phyloP scores from a whole-genome alignment of 2,888 invertebrate genomes.

The Rhamphomyia laevipes region DNA sequence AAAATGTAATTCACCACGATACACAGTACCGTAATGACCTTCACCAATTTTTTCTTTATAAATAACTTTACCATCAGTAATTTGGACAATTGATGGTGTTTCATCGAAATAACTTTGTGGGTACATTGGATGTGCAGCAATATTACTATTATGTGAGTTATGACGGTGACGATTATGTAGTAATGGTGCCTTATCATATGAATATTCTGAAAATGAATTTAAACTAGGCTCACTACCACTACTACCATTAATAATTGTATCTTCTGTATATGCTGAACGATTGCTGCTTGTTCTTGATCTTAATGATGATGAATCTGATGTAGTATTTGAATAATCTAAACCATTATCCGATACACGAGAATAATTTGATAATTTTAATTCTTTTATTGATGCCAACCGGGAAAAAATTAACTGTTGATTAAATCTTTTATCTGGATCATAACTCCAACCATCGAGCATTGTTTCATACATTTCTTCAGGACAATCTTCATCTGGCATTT shows the following conservation, averaged over 20 bases:
- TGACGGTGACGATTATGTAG: background rate
- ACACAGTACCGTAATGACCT: constrained; percentile 83
- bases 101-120: constrained; percentile 15
- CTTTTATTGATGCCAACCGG: constrained; percentile 24
- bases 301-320: constrained; percentile 13
- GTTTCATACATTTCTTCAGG: constrained; percentile 62
- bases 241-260: constrained; percentile 10
- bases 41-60: constrained; percentile 36
- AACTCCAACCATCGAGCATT: constrained; percentile 79
- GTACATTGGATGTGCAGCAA: constrained; percentile 1
- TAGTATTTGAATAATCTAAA: constrained; percentile 12
- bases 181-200: constrained; percentile 8
- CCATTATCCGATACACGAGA: constrained; percentile 12
- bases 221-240: constrained; percentile 10
- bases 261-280: constrained; percentile 6
- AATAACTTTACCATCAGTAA: constrained; percentile 27
- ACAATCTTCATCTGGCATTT: constrained; percentile 55
- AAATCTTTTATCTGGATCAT: constrained; percentile 55
- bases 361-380: constrained; percentile 17
- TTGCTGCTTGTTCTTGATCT: constrained; percentile 6
- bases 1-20: constrained; percentile 45
- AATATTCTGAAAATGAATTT: constrained; percentile 4
- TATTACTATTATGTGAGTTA: background rate
- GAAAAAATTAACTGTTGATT: constrained; percentile 70
- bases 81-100: constrained; percentile 23